phyloP scores from a whole-genome alignment of 2,113 vertebrate species.

The Albula goreensis region DNA sequence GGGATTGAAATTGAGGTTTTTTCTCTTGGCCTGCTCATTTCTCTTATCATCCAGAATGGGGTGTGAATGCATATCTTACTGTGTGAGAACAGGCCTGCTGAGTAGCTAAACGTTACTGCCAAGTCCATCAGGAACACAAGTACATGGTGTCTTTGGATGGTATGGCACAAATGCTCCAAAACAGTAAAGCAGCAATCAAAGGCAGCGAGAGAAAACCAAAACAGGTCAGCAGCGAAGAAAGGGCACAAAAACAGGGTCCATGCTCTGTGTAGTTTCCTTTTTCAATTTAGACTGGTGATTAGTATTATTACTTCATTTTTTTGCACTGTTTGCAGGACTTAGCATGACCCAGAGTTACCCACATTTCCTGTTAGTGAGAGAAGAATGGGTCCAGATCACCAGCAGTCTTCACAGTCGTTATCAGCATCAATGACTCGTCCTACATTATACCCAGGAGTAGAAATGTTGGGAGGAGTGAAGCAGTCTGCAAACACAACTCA shows the following conservation, averaged over 20 bases:
- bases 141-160: not conserved
- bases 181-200: not conserved
- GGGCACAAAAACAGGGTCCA: not conserved
- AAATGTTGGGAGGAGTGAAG: not conserved
- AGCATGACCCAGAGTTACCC: constrained; percentile 37
- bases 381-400: not conserved
- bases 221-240: not conserved
- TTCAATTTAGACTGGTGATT: not conserved
- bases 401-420: not conserved
- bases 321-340: constrained; percentile 45
- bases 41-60: not conserved
- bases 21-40: too few relatives aligned
- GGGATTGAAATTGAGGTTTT: too few relatives aligned
- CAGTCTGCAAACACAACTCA: too few relatives aligned
- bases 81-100: not conserved
- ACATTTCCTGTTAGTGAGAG: constrained; percentile 26
- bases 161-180: not conserved
- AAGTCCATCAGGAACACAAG: not conserved
- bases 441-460: not conserved
- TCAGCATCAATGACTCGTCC: too few relatives aligned
- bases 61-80: not conserved
- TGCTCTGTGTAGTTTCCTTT: constrained; percentile 31
- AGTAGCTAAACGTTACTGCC: not conserved
- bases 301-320: constrained; percentile 18
- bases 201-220: not conserved